These are phyloP conservation scores for Epinotia brunnichana DNA, from an alignment of 2,888 invertebrate species.

Conservation along the genomic window DNA sequence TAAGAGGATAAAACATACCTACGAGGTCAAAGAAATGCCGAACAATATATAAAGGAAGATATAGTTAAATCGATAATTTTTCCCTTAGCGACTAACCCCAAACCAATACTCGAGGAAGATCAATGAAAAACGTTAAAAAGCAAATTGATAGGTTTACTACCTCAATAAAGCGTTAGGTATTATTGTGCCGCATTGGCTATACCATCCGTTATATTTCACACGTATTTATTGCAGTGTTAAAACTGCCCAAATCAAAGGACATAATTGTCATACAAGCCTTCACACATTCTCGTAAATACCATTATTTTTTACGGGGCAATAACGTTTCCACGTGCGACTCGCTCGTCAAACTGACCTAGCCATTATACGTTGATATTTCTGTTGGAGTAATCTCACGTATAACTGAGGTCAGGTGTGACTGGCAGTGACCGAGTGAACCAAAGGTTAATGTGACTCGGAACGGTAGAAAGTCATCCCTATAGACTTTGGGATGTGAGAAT, in stretches of 20 bases:
- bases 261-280: conserved; percentile 31
- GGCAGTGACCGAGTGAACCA: conserved; percentile 22
- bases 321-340: conserved; percentile 46
- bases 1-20: neutral
- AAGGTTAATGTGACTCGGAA: conserved; percentile 29
- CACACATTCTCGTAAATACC: conserved; percentile 44
- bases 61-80: no score
- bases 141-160: neutral
- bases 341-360: conserved; percentile 44
- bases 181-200: neutral
- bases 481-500: conserved; percentile 27
- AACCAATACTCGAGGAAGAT: neutral
- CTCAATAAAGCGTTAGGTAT: neutral
- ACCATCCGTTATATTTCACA: conserved; percentile 3
- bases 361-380: conserved; percentile 35
- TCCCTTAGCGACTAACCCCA: no score
- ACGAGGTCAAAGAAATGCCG: neutral
- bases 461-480: conserved; percentile 6
- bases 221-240: conserved; percentile 9
- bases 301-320: conserved; percentile 49
- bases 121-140: neutral
- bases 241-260: conserved; percentile 41
- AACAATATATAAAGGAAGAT: no score
- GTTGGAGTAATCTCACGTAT: neutral
- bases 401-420: conserved; percentile 8